phyloP scores from a whole-genome alignment of 2,113 vertebrate genomes.

The Henicopernis longicauda region DNA sequence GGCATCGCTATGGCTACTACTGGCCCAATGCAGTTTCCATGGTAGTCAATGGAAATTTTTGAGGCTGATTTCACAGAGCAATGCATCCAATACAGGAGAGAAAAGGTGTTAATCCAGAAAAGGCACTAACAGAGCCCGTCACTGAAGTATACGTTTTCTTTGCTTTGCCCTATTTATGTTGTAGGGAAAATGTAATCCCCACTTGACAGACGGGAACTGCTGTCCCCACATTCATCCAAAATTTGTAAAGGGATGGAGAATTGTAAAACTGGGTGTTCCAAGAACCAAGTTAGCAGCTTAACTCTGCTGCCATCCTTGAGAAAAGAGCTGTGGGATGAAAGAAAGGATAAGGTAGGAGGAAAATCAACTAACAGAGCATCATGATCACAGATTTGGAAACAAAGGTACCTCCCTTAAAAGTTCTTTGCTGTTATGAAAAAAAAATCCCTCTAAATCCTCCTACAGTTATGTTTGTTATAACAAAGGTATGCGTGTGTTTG shows the following conservation, averaged over 20 bases:
- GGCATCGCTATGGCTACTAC: slow-evolving; percentile 11
- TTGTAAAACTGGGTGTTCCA: background rate
- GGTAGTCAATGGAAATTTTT: slow-evolving; percentile 3
- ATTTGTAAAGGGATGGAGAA: background rate
- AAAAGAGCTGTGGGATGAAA: background rate
- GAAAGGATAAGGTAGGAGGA: background rate
- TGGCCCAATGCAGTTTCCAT: slow-evolving; percentile 24
- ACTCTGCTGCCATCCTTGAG: background rate
- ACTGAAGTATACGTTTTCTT: background rate
- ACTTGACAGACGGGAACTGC: background rate
- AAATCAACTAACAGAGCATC: background rate
- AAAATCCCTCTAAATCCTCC: background rate
- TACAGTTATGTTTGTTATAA: background rate
- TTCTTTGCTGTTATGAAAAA: background rate
- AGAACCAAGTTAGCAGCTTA: background rate
- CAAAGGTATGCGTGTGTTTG: background rate
- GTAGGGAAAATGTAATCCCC: background rate
- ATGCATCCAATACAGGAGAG: background rate
- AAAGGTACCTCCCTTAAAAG: background rate
- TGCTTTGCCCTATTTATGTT: background rate
- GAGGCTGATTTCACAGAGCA: background rate
- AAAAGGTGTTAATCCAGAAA: background rate
- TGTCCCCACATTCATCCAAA: background rate
- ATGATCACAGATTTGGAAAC: background rate
- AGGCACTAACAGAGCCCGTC: background rate